Conservation (phyloP, 1,140 invertebrate species). For the Eciton burchellii region DNA sequence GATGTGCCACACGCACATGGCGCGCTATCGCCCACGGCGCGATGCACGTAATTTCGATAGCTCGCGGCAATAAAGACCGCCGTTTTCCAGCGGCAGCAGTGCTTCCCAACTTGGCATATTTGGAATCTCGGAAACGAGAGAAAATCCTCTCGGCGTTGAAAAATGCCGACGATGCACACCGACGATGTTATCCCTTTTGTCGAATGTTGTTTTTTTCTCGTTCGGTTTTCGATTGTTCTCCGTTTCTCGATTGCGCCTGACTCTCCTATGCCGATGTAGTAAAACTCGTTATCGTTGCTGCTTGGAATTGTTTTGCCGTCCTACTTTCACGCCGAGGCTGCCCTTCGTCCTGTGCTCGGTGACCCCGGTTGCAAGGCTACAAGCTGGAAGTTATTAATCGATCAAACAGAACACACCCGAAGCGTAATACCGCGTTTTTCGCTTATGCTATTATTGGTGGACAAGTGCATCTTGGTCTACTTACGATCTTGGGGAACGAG, state of each 20-base stretch:
- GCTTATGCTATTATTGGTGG: background rate
- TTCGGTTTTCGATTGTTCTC: too few relatives aligned
- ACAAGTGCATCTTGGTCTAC: conserved; percentile 7
- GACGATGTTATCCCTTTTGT: too few relatives aligned
- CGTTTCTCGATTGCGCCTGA: too few relatives aligned
- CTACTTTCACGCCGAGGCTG: background rate
- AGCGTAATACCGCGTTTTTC: background rate
- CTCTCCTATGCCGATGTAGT: too few relatives aligned
- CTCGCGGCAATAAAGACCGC: background rate
- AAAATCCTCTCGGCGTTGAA: too few relatives aligned
- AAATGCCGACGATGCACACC: too few relatives aligned
- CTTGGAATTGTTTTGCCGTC: background rate
- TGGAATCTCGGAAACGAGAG: too few relatives aligned
- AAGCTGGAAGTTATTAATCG: conserved; percentile 47
- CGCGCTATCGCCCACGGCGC: too few relatives aligned
- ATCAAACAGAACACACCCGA: conserved; percentile 6
- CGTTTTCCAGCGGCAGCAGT: background rate
- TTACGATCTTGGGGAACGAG: conserved; percentile 6
- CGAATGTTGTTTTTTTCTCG: too few relatives aligned
- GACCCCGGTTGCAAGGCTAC: background rate
- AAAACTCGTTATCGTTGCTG: background rate
- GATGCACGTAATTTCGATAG: conserved; percentile 1
- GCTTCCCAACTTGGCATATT: background rate
- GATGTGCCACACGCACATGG: background rate
- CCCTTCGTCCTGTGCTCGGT: background rate